A percentile compares a stretch with the other conserved stretches of the same genome.
phyloP scores from a whole-genome alignment of 2,113 vertebrate species.

The Theristicus caerulescens region DNA sequence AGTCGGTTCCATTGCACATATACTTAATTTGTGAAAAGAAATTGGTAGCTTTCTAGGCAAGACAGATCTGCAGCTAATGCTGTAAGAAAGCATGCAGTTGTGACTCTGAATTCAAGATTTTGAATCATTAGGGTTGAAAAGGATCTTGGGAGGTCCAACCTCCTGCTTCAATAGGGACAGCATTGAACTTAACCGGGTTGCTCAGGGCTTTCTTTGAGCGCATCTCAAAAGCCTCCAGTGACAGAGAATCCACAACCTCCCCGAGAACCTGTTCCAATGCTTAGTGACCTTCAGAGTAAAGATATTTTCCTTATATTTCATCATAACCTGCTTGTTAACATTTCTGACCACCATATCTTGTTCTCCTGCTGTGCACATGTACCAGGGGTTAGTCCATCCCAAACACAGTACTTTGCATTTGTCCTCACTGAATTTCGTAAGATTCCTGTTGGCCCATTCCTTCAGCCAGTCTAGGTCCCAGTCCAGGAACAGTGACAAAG shows the following conservation, averaged over 20 bases:
- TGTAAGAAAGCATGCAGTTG: not conserved
- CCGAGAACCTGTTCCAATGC: not conserved
- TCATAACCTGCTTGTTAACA: not conserved
- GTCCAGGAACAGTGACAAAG: not conserved
- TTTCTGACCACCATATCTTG: not conserved
- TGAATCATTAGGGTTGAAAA: not conserved
- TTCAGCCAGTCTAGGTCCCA: not conserved
- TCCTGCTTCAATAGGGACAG: not conserved
- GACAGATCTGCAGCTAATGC: not conserved
- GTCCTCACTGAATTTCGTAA: fast-evolving
- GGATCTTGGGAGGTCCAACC: not conserved
- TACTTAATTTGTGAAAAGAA: not conserved
- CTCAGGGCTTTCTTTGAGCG: not conserved
- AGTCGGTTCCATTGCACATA: not conserved
- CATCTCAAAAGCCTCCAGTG: not conserved
- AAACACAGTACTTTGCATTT: not conserved
- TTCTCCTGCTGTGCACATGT: not conserved
- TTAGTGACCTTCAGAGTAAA: not conserved
- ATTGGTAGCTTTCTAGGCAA: not conserved
- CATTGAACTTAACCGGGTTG: not conserved
- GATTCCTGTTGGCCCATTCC: not conserved
- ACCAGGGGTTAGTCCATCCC: too few species aligned
- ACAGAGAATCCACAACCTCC: not conserved
- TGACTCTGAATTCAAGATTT: not conserved
- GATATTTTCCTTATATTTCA: not conserved